Conservation (phyloP, 2,888 invertebrate genomes). For the Copidosoma aretas region DNA sequence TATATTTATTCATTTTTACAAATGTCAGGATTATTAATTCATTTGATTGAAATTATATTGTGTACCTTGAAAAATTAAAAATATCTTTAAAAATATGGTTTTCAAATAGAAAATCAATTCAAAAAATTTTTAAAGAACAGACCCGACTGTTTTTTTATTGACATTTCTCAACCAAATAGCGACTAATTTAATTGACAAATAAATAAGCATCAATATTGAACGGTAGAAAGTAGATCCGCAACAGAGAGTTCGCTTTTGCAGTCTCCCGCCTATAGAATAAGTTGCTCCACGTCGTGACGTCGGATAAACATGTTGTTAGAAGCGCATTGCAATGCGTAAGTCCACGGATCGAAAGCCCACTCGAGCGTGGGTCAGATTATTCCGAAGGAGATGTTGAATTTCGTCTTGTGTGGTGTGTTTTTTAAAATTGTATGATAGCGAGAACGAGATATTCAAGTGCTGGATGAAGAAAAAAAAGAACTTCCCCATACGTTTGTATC, state of each 20-base stretch:
- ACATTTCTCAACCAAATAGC: too few species aligned
- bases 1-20: too few species aligned
- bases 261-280: slow-evolving; percentile 4
- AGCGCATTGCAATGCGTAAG: slow-evolving; percentile 32
- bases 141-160: too few species aligned
- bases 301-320: slow-evolving; percentile 32
- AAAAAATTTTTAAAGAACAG: too few species aligned
- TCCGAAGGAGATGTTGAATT: slow-evolving; percentile 35
- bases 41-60: too few species aligned
- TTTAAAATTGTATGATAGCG: slow-evolving; percentile 18
- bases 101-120: too few species aligned
- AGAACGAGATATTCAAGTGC: slow-evolving; percentile 15
- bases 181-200: not conserved
- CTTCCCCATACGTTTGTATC: slow-evolving; percentile 23
- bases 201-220: slow-evolving; percentile 3
- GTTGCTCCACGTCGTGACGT: slow-evolving; percentile 36
- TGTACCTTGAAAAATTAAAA: too few species aligned
- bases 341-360: slow-evolving; percentile 35
- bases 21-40: too few species aligned
- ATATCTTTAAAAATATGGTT: too few species aligned
- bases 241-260: slow-evolving; percentile 5
- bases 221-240: slow-evolving; percentile 8
- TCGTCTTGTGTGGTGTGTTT: slow-evolving; percentile 24
- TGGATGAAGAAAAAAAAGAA: slow-evolving; percentile 21
- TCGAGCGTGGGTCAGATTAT: slow-evolving; percentile 29